Evolutionary conservation across 2,113 vertebrate genomes (phyloP), one percentile per base, ranked within the genome.

Genomic region (Psephotus haematonotus): DNA sequence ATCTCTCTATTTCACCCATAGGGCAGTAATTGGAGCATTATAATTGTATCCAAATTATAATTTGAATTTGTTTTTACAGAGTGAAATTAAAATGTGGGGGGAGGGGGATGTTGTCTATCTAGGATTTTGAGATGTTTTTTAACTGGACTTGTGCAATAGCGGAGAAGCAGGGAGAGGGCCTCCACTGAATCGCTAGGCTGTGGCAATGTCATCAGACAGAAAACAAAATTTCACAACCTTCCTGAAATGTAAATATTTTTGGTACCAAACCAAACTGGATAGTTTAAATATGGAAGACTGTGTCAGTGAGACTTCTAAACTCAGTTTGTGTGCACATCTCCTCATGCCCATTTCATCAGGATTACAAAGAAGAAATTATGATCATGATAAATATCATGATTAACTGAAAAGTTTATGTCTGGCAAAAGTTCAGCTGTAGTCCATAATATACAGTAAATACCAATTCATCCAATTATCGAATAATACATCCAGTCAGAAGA

Each of bases 121-220:
- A 39, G 24, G 24, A 74, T n/a, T 37, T 46, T 1, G 6, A 74
- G 29, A 65, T 1, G 4, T 2, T 23, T 89, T 16, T 69, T 19
- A n/a, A 3, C 1, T 24, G 63, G 43, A 47, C 27, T 47, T 33
- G 27, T 0, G 6, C 3, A 3, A 11, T 6, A 14, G 29, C 8
- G 7, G 47, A 50, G 35, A 75, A 78, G 72, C 6, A 41, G 81
- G 13, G 9, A 4, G 1, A 86, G 59, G 20, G n/a, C 18, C 18
- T 84, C 29, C 5, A 5, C 22, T 19, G 35, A 85, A 12, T 22
- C 7, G 1, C 33, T 52, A 47, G 84, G 8, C 22, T 6, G 7
- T 9, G 23, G 24, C 22, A 62, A n/a, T 19, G 57, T 11, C 46
- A 72, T 19, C 29, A n/a, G 8, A 29, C 35, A 69, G 31, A 3